Evolutionary conservation across 2,888 invertebrate genomes (phyloP), one percentile per base, ranked within the genome.

Genomic region (Lacanobia oleracea): DNA sequence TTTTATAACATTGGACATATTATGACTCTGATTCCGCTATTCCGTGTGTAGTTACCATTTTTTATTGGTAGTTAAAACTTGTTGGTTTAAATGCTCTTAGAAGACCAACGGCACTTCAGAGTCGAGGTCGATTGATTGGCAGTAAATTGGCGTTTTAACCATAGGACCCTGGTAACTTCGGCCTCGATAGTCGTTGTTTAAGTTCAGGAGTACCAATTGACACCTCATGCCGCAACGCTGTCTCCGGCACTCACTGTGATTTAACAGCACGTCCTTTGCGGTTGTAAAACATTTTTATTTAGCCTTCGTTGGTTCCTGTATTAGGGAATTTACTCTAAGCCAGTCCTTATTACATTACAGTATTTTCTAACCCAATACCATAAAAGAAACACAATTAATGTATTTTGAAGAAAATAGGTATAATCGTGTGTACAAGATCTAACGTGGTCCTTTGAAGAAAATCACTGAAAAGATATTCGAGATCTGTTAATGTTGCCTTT

Each of bases 131-230:
- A 59, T 56, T 51, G 71, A 67, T 74, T 60, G 74, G 69, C 77
- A 67, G 57, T 73, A 76, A 84, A 81, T 79, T 72, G 71, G 40
- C 64, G 63, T 57, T 71, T 72, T 61, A 73, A 67, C 68, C 69
- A 74, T 67, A 57, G 73, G 60, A 67, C 63, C 69, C 62, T 70
- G 54, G 56, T 33, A 65, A 45, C 43, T 56, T 45, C 54, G 77
- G 56, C 71, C 60, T 57, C 54, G 48, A 63, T 43, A 21, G 62
- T 37, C 37, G 23, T 61, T 53, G 37, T 51, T 71, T 60, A 59
- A 69, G 57, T 72, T 72, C 73, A 75, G 45, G 72, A 67, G 67
- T 77, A 67, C 63, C 67, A 72, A 72, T 82, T 82, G 72, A 53
- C 79, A 79, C 67, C 63, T 57, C 61, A 45, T n/a, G 63, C 56